Percentiles rank a stretch among this genome's conserved stretches.
phyloP scores from a whole-genome alignment of 2,797 vertebrate genomes.

The Margarornis squamiger region DNA sequence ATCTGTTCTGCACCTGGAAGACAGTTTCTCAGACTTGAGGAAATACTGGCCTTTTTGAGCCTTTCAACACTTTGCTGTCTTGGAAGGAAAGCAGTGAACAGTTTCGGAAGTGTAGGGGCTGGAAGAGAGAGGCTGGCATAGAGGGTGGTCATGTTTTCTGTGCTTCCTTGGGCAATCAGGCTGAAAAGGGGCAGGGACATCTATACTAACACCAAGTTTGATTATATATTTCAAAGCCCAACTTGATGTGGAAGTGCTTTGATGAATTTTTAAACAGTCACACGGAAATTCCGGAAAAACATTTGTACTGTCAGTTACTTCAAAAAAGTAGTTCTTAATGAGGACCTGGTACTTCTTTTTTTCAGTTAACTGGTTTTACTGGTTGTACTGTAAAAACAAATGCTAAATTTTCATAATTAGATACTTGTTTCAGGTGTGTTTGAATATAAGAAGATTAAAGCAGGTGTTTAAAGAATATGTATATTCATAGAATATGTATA shows the following conservation, averaged over 20 bases:
- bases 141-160: neutral
- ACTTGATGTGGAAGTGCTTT: conserved; percentile 9
- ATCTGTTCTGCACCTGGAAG: neutral
- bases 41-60: neutral
- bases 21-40: neutral
- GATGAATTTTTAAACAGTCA: conserved; percentile 46
- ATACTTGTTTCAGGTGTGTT: neutral
- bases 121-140: neutral
- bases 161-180: neutral
- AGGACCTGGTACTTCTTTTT: neutral
- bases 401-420: neutral
- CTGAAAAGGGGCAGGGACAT: neutral
- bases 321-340: neutral
- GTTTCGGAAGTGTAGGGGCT: neutral
- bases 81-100: neutral
- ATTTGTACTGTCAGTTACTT: neutral
- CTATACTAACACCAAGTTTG: neutral
- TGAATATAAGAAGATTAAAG: neutral
- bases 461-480: neutral
- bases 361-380: neutral
- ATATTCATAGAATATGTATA: neutral
- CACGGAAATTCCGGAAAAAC: neutral
- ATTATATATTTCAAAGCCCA: neutral
- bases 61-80: neutral
- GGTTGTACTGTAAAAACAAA: neutral